These are phyloP conservation scores for Arizona elegans DNA, from an alignment of 2,113 vertebrate genomes.

Conservation along the genomic window DNA sequence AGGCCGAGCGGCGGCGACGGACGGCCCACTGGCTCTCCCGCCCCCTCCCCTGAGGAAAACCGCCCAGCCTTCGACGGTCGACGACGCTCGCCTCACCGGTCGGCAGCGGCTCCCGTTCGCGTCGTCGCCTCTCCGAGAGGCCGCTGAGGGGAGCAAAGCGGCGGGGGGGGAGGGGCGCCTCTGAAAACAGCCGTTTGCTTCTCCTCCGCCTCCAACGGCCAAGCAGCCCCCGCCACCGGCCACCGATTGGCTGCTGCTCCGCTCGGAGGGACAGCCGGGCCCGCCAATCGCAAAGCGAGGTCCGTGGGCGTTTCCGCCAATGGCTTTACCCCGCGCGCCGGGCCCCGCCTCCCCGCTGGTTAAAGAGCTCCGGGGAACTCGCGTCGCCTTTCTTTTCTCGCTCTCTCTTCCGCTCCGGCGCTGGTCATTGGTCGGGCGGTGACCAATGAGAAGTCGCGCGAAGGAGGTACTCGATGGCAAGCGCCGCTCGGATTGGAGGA, in stretches of 20 bases:
- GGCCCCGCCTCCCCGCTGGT: not conserved
- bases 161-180: not conserved
- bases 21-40: not conserved
- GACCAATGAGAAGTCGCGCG: not conserved
- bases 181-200: not conserved
- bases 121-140: accelerated
- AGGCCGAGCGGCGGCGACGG: not conserved
- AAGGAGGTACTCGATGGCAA: not conserved
- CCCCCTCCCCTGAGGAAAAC: not conserved
- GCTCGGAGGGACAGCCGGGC: too few relatives aligned
- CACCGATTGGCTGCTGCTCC: not conserved
- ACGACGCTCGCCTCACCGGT: not conserved
- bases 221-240: not conserved
- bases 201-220: not conserved
- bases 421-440: not conserved
- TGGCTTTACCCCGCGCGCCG: not conserved
- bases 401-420: not conserved
- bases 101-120: not conserved
- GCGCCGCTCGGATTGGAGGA: not conserved
- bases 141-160: not conserved
- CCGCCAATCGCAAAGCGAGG: not conserved
- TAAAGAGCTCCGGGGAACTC: not conserved
- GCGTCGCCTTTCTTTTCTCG: not conserved
- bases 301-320: not conserved
- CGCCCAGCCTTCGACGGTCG: not conserved